phyloP scores from a whole-genome alignment of 2,797 vertebrate genomes.

The Esox lucius region DNA sequence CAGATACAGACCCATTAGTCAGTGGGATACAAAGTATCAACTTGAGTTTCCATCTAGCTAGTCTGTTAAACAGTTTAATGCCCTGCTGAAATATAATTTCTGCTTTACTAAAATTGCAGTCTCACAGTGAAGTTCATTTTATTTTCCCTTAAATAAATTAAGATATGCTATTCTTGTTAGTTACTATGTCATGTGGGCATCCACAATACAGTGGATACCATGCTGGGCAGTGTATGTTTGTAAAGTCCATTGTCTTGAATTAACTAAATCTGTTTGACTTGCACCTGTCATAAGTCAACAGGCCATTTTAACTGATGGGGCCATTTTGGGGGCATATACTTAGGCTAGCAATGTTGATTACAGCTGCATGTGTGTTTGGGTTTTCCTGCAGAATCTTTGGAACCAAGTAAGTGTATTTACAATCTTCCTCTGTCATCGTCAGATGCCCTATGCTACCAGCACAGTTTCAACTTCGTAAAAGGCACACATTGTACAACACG shows the following conservation, averaged over 20 bases:
- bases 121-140: not conserved
- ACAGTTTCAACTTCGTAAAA: not conserved
- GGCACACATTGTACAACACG: not conserved
- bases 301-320: conserved; percentile 44
- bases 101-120: conserved; percentile 23
- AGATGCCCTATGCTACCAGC: not conserved
- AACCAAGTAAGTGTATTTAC: not conserved
- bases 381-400: not conserved
- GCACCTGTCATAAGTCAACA: conserved; percentile 47
- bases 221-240: conserved; percentile 12
- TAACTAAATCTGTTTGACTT: conserved; percentile 50
- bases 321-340: conserved; percentile 34
- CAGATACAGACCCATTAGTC: not conserved
- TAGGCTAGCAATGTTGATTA: conserved; percentile 44
- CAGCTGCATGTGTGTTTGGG: conserved; percentile 51
- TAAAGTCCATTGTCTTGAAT: conserved; percentile 15
- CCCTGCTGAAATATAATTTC: no score
- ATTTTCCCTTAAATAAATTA: no score
- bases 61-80: no score
- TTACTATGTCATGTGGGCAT: conserved; percentile 18
- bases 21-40: not conserved
- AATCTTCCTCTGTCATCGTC: not conserved
- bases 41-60: no score
- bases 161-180: not conserved
- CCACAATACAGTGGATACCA: conserved; percentile 16